phyloP scores from a whole-genome alignment of 2,113 vertebrate genomes.

The Bos javanicus region DNA sequence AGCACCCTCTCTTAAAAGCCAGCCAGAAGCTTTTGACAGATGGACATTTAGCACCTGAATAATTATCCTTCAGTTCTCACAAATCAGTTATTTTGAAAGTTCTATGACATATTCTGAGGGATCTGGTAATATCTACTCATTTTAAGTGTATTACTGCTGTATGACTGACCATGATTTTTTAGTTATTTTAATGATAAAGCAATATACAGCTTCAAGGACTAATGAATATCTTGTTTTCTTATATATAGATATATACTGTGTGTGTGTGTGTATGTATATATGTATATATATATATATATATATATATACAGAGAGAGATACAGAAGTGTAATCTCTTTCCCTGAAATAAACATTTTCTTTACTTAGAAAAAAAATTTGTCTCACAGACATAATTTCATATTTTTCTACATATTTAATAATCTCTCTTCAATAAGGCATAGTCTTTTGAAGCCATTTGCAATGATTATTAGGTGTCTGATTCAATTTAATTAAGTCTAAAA shows the following conservation, averaged over 20 bases:
- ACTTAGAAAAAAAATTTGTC: not conserved
- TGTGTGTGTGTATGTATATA: not conserved
- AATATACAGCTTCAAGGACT: not conserved
- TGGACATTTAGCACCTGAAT: conserved; percentile 34
- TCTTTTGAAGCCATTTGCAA: conserved; percentile 15
- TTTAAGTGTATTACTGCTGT: not conserved
- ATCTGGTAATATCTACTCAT: conserved; percentile 2
- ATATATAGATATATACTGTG: not conserved
- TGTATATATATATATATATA: not conserved
- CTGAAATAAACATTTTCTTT: conserved; percentile 11
- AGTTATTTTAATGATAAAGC: conserved; percentile 10
- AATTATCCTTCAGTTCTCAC: not conserved
- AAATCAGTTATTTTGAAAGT: conserved; percentile 6
- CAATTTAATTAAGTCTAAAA: not conserved
- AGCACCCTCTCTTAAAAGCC: conserved; percentile 17
- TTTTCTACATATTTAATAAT: not conserved
- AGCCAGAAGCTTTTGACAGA: not conserved
- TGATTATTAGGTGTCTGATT: not conserved
- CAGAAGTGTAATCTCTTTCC: not conserved
- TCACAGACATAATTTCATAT: not conserved
- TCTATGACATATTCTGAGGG: not conserved
- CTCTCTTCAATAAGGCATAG: not conserved
- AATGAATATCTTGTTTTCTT: not conserved
- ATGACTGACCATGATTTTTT: not conserved
- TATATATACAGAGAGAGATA: not conserved